Conservation (phyloP, 2,113 vertebrate species). For the Trematocara nigrifrons region DNA sequence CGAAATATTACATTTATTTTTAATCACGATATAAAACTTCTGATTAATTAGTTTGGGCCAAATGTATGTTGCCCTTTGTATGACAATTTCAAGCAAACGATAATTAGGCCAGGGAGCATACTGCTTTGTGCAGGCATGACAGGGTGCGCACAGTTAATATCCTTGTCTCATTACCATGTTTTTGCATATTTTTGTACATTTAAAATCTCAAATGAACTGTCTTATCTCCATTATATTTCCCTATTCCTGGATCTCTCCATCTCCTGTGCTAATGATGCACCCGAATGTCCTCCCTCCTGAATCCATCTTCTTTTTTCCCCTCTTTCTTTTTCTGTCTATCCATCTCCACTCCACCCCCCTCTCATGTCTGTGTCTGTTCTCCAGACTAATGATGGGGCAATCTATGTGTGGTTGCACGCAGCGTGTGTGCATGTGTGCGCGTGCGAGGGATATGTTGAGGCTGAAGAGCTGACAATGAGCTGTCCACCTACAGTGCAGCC, state of each 20-base stretch:
- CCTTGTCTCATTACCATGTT: not conserved
- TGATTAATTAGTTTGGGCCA: conserved; percentile 5
- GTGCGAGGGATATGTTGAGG: not conserved
- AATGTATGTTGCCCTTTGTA: not conserved
- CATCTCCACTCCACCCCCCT: conserved; percentile 8
- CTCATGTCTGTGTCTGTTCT: conserved; percentile 4
- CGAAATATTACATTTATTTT: not conserved
- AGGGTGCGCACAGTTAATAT: not conserved
- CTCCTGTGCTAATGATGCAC: conserved; percentile 40
- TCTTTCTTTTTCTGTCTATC: conserved; percentile 8
- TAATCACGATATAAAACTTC: not conserved
- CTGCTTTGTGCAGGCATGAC: not conserved
- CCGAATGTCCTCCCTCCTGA: conserved; percentile 17
- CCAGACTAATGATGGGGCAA: conserved; percentile 42
- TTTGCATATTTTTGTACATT: conserved; percentile 31
- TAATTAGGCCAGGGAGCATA: conserved; percentile 5
- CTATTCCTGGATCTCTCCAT: conserved; percentile 38
- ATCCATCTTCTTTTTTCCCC: not conserved
- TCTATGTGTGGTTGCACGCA: conserved; percentile 4
- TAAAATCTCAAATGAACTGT: conserved; percentile 17
- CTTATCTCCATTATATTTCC: conserved; percentile 34
- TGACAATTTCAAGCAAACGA: not conserved
- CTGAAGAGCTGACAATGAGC: conserved; percentile 44
- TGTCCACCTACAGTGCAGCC: conserved; percentile 52
- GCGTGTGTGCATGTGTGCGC: not conserved